A percentile compares a stretch with the other conserved stretches of the same genome.
Evolutionary conservation across 2,888 invertebrate species (phyloP).

Genomic region (Nezara viridula): DNA sequence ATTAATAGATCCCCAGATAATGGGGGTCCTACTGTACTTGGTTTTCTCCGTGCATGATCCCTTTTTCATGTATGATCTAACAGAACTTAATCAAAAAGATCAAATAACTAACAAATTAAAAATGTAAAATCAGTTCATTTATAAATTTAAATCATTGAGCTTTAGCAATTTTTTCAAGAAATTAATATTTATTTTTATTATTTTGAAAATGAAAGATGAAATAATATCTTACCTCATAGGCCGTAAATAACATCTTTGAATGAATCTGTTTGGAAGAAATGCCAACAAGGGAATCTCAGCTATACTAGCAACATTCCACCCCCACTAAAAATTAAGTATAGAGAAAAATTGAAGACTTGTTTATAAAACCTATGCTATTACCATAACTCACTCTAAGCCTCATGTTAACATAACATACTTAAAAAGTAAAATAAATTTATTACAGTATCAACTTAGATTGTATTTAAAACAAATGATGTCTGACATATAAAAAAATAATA

Average conservation of each 20-base stretch:
- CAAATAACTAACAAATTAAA: background rate
- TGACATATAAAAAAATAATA: background rate
- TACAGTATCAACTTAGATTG: background rate
- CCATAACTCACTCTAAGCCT: background rate
- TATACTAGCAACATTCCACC: constrained; percentile 82
- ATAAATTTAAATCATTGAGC: background rate
- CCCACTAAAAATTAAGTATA: constrained; percentile 76
- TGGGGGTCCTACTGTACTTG: too few relatives aligned
- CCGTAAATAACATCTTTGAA: constrained; percentile 81
- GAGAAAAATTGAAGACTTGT: background rate
- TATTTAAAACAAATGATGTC: background rate
- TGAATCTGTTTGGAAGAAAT: constrained; percentile 81
- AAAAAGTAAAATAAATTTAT: background rate
- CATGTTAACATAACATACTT: background rate
- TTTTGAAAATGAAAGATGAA: background rate
- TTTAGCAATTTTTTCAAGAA: background rate
- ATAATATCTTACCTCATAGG: constrained; percentile 76
- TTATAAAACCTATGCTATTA: constrained; percentile 65
- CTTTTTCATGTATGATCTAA: too few relatives aligned
- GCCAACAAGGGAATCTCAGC: constrained; percentile 83
- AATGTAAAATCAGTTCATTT: background rate
- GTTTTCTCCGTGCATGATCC: too few relatives aligned
- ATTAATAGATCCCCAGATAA: too few relatives aligned
- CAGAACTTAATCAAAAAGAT: too few relatives aligned
- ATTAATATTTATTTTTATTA: background rate